Evolutionary conservation across 2,797 vertebrate genomes (phyloP).

Genomic region (Poecile montanus): DNA sequence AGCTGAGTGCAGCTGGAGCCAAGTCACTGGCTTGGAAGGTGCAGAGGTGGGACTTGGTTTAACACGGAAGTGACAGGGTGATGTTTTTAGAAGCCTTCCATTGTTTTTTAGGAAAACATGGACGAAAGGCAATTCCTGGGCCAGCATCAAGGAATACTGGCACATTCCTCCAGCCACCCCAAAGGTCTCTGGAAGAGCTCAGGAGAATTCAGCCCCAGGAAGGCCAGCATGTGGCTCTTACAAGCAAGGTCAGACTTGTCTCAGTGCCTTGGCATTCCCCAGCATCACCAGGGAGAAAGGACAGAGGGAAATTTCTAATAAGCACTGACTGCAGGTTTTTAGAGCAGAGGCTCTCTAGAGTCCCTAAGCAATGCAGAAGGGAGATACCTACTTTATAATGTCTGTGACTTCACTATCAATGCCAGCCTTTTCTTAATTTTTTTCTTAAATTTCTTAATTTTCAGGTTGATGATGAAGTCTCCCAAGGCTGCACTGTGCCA

Average conservation of each 20-base stretch:
- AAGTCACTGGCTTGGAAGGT: neutral
- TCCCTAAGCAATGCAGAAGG: neutral
- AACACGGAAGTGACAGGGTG: neutral
- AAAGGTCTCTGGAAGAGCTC: neutral
- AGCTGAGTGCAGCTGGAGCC: neutral
- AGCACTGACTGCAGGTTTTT: no score
- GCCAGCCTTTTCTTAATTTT: neutral
- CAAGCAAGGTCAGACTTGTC: neutral
- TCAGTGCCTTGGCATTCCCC: neutral
- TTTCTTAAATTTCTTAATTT: neutral
- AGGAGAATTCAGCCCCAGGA: neutral
- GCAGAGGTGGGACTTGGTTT: neutral
- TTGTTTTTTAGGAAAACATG: neutral
- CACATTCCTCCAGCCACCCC: neutral
- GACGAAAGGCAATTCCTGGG: neutral
- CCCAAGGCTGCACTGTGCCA: neutral
- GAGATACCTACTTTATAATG: neutral
- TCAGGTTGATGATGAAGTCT: neutral
- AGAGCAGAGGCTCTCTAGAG: neutral
- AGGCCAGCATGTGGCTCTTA: neutral
- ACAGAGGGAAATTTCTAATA: neutral
- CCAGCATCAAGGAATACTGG: neutral
- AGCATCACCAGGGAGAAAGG: neutral
- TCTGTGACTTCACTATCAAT: fast-evolving
- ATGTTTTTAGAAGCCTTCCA: neutral